Conservation (phyloP, 2,888 invertebrate species). For the Maniola hyperantus region DNA sequence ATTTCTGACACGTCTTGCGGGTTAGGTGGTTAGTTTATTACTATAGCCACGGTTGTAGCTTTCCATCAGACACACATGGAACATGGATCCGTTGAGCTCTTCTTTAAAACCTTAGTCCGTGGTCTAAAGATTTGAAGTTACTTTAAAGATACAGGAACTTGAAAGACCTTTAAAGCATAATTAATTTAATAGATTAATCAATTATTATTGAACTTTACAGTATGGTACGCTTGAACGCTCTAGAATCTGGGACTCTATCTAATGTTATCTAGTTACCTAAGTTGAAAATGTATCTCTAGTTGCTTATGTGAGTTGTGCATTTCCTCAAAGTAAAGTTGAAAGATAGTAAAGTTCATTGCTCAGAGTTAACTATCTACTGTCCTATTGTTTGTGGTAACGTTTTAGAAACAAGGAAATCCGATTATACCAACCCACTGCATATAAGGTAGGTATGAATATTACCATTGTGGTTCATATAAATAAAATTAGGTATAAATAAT, state of each 20-base stretch:
- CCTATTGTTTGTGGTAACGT: conserved; percentile 29
- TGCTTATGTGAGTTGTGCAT: neutral
- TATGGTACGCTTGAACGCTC: too few relatives aligned
- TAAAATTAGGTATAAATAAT: too few relatives aligned
- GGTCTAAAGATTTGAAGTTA: too few relatives aligned
- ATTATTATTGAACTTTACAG: neutral
- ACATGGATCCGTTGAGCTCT: too few relatives aligned
- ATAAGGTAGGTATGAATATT: neutral
- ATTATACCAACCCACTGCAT: neutral
- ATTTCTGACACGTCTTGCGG: too few relatives aligned
- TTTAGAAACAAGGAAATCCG: conserved; percentile 21
- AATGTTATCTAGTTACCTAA: neutral
- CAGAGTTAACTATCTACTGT: conserved; percentile 12
- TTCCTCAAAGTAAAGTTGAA: neutral
- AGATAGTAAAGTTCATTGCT: conserved; percentile 16
- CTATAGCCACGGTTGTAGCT: too few relatives aligned
- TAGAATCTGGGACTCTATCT: too few relatives aligned
- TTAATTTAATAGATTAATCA: neutral
- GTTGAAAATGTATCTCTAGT: neutral
- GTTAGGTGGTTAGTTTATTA: too few relatives aligned
- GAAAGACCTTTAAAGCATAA: neutral
- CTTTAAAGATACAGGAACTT: neutral
- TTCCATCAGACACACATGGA: too few relatives aligned
- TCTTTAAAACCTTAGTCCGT: neutral
- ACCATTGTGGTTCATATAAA: too few relatives aligned